Conservation (phyloP, 2,797 vertebrate genomes). For the Rhinogobio ventralis region DNA sequence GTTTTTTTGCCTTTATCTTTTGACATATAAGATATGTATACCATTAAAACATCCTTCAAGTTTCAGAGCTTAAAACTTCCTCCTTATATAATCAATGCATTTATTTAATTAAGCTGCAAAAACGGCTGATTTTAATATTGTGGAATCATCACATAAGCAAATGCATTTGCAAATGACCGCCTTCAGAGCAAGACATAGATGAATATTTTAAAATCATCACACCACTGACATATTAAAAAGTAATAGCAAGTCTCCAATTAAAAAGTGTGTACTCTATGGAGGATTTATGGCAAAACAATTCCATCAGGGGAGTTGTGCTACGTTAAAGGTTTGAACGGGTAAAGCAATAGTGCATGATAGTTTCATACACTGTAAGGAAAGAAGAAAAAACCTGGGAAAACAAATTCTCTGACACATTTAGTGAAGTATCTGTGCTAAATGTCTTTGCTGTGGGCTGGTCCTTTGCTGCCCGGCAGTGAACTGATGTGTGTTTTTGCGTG, state of each 20-base stretch:
- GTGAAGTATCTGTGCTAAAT: conserved; percentile 1
- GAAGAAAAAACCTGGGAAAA: not conserved
- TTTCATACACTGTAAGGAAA: not conserved
- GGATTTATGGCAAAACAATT: not conserved
- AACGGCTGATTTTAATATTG: too few relatives aligned
- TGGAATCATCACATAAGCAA: too few relatives aligned
- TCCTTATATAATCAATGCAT: too few relatives aligned
- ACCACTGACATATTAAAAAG: not conserved
- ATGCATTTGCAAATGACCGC: too few relatives aligned
- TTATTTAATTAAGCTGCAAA: too few relatives aligned
- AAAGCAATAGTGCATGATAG: not conserved
- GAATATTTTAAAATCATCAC: too few relatives aligned
- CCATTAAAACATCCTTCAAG: too few relatives aligned
- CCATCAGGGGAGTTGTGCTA: not conserved
- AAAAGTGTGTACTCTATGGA: not conserved
- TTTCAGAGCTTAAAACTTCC: too few relatives aligned
- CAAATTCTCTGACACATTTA: not conserved
- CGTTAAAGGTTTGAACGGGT: not conserved
- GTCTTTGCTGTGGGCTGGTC: not conserved
- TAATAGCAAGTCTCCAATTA: not conserved
- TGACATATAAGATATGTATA: too few relatives aligned
- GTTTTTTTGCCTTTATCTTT: too few relatives aligned
- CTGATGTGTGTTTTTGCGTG: conserved; percentile 24
- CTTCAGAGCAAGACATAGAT: too few relatives aligned
- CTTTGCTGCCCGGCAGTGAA: not conserved